Evolutionary conservation across 2,113 vertebrate genomes (phyloP).

Genomic region (Ivindomyrus marchei): DNA sequence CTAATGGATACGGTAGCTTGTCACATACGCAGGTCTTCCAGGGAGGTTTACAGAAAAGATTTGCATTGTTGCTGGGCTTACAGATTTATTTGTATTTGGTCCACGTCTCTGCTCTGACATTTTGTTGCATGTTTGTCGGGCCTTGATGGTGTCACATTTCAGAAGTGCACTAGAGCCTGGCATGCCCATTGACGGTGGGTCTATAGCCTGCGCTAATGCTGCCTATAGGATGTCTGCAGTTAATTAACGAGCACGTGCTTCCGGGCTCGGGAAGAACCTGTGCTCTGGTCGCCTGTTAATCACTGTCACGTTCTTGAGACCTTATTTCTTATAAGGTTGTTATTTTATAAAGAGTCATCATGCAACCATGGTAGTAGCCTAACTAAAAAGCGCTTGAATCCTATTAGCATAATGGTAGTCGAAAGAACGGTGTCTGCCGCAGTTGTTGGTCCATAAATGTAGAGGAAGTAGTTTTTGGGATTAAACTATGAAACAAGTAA

Average conservation of each 20-base stretch:
- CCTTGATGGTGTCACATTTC: constrained; percentile 15
- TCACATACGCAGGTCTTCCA: background rate
- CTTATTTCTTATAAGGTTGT: background rate
- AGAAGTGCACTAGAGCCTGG: background rate
- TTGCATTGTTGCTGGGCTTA: background rate
- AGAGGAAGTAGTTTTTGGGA: background rate
- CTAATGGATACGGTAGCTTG: background rate
- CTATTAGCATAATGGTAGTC: too few relatives aligned
- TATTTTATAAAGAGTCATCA: background rate
- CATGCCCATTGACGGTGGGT: constrained; percentile 6
- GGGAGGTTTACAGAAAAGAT: background rate
- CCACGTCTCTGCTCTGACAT: background rate
- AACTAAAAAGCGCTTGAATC: background rate
- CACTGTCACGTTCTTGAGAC: background rate
- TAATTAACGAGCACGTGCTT: constrained; percentile 6
- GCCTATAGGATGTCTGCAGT: background rate
- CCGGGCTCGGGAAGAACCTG: background rate
- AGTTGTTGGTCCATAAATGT: background rate
- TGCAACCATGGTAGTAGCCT: background rate
- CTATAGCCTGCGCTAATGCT: background rate
- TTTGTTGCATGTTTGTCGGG: background rate
- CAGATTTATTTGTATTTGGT: background rate
- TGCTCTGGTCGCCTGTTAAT: background rate
- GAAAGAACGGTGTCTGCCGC: background rate
- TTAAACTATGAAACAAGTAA: background rate